Conservation (phyloP, 2,888 invertebrate species). For the Keiferia lycopersicella region DNA sequence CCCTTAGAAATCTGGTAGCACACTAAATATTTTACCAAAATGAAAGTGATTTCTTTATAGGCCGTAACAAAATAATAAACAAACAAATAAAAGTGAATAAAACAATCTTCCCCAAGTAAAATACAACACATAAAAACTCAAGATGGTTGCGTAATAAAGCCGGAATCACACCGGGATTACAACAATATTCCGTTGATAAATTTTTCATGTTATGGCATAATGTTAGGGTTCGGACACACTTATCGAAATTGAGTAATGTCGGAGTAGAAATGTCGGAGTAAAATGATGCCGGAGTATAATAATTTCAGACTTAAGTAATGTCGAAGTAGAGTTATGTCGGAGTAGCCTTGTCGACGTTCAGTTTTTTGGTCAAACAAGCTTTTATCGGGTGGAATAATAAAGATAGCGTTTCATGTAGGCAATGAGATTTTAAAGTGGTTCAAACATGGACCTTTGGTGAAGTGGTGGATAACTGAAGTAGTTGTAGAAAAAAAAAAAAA, state of each 20-base stretch:
- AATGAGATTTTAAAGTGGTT: no score
- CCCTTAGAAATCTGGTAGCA: neutral
- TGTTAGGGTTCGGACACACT: conserved; percentile 2
- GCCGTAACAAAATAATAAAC: conserved; percentile 10
- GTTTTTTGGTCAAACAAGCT: no score
- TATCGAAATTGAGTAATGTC: neutral
- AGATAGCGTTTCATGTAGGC: no score
- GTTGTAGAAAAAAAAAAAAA: no score
- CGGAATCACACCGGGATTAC: conserved; percentile 22
- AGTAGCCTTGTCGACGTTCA: no score
- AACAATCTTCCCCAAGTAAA: conserved; percentile 16
- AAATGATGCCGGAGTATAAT: no score
- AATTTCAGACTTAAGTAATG: no score
- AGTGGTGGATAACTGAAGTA: no score
- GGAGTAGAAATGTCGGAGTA: no score
- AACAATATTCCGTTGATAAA: conserved; percentile 26
- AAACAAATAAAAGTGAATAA: conserved; percentile 11
- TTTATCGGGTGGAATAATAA: no score
- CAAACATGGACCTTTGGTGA: no score
- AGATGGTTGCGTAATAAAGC: conserved; percentile 20
- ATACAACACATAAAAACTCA: conserved; percentile 13
- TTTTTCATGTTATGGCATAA: conserved; percentile 23
- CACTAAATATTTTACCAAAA: neutral
- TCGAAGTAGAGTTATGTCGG: no score
- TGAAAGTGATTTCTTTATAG: conserved; percentile 11